These are phyloP conservation scores for Heliconius eleuchia DNA, from an alignment of 1,140 invertebrate genomes.

Conservation along the genomic window DNA sequence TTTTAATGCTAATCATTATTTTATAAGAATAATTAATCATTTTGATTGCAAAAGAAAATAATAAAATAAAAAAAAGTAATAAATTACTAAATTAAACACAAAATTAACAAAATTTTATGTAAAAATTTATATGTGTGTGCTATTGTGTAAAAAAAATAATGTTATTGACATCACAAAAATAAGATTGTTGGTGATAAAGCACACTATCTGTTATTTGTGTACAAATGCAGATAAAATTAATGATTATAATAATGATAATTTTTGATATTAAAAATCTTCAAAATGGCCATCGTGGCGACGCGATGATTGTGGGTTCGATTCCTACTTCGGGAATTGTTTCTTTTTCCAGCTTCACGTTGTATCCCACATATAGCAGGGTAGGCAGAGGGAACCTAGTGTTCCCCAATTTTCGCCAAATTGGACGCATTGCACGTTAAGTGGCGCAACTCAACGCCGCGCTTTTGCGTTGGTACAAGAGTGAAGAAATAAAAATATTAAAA, in stretches of 20 bases:
- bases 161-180: neutral
- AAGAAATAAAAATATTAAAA: too few species aligned
- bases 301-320: too few species aligned
- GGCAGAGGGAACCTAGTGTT: neutral
- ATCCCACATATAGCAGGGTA: neutral
- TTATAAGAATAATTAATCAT: too few species aligned
- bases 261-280: neutral
- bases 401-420: too few species aligned
- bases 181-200: neutral
- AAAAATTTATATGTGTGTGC: neutral
- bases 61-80: too few species aligned
- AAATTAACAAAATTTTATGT: neutral
- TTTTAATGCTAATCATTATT: too few species aligned
- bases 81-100: neutral
- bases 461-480: too few species aligned
- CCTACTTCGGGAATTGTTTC: too few species aligned
- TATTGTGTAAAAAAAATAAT: constrained; percentile 6
- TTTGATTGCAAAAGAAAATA: too few species aligned
- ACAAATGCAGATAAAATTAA: neutral
- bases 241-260: neutral
- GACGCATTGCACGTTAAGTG: too few species aligned
- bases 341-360: too few species aligned
- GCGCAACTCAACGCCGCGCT: too few species aligned
- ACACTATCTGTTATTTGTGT: constrained; percentile 28
- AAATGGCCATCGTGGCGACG: neutral